A percentile compares a stretch with the other conserved stretches of the same genome.
phyloP scores from a whole-genome alignment of 2,797 vertebrate species.

The Geotrypetes seraphini region DNA sequence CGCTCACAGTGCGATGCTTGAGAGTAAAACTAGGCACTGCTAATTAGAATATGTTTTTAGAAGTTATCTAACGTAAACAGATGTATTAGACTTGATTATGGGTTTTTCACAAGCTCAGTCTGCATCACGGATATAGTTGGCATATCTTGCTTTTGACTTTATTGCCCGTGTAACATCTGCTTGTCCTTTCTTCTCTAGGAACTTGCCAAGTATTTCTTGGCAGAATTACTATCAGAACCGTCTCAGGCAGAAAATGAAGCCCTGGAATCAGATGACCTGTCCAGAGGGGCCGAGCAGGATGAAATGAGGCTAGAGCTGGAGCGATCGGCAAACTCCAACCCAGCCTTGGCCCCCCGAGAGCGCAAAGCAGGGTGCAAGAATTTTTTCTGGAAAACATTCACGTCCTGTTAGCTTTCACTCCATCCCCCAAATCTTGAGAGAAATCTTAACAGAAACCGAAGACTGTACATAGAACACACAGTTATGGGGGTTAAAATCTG shows the following conservation, averaged over 20 bases:
- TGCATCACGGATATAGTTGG: too few relatives aligned
- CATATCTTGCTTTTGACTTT: too few relatives aligned
- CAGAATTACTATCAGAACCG: slow-evolving; percentile 82
- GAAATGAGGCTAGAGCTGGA: slow-evolving; percentile 77
- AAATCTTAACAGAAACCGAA: slow-evolving; percentile 47
- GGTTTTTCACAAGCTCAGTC: too few relatives aligned
- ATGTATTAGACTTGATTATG: too few relatives aligned
- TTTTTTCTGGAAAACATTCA: slow-evolving; percentile 99
- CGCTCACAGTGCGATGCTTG: too few relatives aligned
- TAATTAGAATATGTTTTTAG: too few relatives aligned
- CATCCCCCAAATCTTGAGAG: slow-evolving; percentile 16
- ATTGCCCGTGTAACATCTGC: background rate
- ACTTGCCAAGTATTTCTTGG: slow-evolving; percentile 72
- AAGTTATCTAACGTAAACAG: too few relatives aligned
- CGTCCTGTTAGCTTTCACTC: slow-evolving; percentile 75
- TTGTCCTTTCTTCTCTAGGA: slow-evolving; percentile 53
- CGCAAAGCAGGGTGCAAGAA: slow-evolving; percentile 97
- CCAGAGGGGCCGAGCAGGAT: slow-evolving; percentile 67
- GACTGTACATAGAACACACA: slow-evolving; percentile 67
- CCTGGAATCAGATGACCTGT: slow-evolving; percentile 71
- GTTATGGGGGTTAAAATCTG: slow-evolving; percentile 48
- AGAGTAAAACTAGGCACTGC: too few relatives aligned
- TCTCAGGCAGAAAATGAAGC: slow-evolving; percentile 86
- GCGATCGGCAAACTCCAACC: slow-evolving; percentile 71
- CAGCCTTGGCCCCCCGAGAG: slow-evolving; percentile 79